phyloP scores from a whole-genome alignment of 2,113 vertebrate genomes.

The Podarcis raffonei region DNA sequence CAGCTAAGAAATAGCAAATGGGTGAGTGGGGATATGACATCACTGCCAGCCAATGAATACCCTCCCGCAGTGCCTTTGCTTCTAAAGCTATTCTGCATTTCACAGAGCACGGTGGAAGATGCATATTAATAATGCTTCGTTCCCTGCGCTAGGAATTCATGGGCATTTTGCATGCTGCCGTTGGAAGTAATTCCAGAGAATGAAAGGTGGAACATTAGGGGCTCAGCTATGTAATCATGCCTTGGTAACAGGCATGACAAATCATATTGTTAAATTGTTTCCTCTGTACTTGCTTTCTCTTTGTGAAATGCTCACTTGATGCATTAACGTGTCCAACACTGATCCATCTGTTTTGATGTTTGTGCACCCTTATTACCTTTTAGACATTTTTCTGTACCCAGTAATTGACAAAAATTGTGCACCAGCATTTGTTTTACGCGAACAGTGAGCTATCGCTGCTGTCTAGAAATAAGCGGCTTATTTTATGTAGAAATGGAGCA shows the following conservation, averaged over 20 bases:
- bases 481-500: conserved; percentile 9
- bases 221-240: background rate
- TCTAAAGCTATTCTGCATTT: conserved; percentile 29
- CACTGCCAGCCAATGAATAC: conserved; percentile 61
- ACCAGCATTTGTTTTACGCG: conserved; percentile 9
- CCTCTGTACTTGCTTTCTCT: background rate
- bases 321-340: conserved; percentile 10
- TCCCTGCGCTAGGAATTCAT: background rate
- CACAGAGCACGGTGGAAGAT: background rate
- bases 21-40: conserved; percentile 50
- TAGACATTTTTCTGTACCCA: background rate
- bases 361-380: conserved; percentile 25
- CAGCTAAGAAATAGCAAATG: conserved; percentile 39
- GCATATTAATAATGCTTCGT: conserved; percentile 39
- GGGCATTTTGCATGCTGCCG: conserved; percentile 25
- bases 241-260: conserved; percentile 18
- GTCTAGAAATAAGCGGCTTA: background rate
- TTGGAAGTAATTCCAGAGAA: background rate
- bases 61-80: background rate
- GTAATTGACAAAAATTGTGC: background rate
- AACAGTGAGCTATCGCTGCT: background rate
- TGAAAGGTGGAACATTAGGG: conserved; percentile 21
- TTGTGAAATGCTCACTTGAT: conserved; percentile 39
- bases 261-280: conserved; percentile 25
- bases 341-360: conserved; percentile 46